These are phyloP conservation scores for Metopia argyrocephala DNA, from an alignment of 2,888 invertebrate genomes.

Conservation along the genomic window DNA sequence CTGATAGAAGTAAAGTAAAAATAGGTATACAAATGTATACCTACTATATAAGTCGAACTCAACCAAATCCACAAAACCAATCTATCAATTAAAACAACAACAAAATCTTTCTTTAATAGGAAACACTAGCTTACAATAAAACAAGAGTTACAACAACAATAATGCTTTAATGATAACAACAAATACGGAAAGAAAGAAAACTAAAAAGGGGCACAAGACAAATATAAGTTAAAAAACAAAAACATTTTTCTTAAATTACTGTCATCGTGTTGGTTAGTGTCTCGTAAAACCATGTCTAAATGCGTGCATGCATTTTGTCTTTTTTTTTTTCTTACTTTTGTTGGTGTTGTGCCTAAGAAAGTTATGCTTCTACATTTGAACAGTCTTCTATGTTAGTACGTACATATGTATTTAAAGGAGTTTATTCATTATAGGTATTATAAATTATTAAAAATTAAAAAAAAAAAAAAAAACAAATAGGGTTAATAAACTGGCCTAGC, in stretches of 20 bases:
- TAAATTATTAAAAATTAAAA: too few species aligned
- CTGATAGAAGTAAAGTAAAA: neutral
- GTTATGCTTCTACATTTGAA: conserved; percentile 1
- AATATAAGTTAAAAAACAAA: neutral
- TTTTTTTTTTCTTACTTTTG: conserved; percentile 19
- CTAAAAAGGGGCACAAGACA: neutral
- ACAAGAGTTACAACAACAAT: neutral
- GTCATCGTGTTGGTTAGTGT: neutral
- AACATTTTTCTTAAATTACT: neutral
- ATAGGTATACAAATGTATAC: too few species aligned
- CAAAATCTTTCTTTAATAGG: conserved; percentile 9
- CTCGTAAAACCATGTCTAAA: neutral
- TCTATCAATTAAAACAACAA: conserved; percentile 7
- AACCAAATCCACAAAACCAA: neutral
- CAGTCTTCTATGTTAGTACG: neutral
- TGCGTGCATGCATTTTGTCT: conserved; percentile 48
- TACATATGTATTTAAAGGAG: conserved; percentile 8
- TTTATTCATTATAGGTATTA: too few species aligned
- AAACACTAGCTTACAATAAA: neutral
- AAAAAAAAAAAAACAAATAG: too few species aligned
- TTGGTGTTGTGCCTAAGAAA: conserved; percentile 34
- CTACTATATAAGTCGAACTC: neutral
- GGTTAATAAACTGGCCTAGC: too few species aligned
- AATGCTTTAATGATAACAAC: neutral
- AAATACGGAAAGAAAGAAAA: neutral